Base-by-base conservation (phyloP, 2,888 invertebrate genomes). In the Drosophila rellima region DNA sequence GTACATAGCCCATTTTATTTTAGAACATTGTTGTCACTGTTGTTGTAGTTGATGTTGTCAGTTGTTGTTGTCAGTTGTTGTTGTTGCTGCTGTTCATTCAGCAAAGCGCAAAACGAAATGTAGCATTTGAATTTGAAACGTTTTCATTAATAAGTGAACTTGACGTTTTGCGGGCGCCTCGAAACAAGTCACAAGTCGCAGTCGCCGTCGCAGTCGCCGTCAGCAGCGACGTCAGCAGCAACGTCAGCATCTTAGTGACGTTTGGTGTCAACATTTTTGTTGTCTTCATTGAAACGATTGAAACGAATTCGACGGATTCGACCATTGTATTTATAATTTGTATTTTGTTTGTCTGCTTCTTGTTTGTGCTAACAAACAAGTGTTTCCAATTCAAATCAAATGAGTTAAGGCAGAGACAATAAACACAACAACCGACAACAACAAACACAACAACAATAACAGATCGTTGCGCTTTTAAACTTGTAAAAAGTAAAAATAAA, bases 101-200 rank as follows among this genome's bases (percentile, higher is more conserved):
- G 72, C 75, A 69, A 74, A 73, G 71, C 67, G 67, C 80, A 70
- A 74, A 77, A 71, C 63, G 63, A 73, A 84, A 70, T 75, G 77
- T 74, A 80, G 76, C 74, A 82, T 82, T 82, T 78, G 75, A 82
- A 74, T 83, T 85, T 75, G 83, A 86, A 80, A 78, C 74, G 78
- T 63, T 86, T 83, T 83, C 89, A 84, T 84, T 88, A 88, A 86
- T 83, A 84, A 80, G 78, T 78, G 68, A 71, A 78, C 73, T 67
- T 72, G 74, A 40, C 62, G 74, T 47, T 56, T 47, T 56, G 68
- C 62, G 33, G 57, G 66, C 73, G 78, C 67, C 67, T 59, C 54
- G 18, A 56, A 68, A 56, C 74, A 78, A 75, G 60, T 78, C 74
- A 63, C 78, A 73, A 77, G 68, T 29, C 31, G 8, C 15, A 5